A percentile compares a stretch with the other conserved stretches of the same genome.
Evolutionary conservation across 2,113 vertebrate genomes (phyloP).

Genomic region (Ellobius talpinus): DNA sequence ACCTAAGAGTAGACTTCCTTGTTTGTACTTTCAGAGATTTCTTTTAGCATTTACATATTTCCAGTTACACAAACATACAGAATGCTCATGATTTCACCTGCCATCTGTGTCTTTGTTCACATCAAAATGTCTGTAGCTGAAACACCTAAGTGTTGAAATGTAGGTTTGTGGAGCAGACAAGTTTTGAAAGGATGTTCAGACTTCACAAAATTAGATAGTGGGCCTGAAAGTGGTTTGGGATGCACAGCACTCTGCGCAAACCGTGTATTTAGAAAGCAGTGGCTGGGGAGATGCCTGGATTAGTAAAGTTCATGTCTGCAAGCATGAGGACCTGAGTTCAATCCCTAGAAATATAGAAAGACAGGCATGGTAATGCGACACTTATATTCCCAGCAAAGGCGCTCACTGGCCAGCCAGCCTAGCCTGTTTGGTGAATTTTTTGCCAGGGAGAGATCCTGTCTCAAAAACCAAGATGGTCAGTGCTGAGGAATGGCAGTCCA

Average conservation of each 20-base stretch:
- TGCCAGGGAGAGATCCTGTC: not conserved
- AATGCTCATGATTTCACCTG: not conserved
- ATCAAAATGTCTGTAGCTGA: not conserved
- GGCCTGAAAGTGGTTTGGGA: not conserved
- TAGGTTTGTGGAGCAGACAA: slow-evolving; percentile 1
- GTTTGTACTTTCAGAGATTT: not conserved
- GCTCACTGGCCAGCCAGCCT: not conserved
- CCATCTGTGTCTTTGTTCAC: not conserved
- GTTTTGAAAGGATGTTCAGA: not conserved
- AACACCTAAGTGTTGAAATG: not conserved
- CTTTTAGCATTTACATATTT: not conserved
- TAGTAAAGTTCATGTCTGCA: not conserved
- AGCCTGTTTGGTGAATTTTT: not conserved
- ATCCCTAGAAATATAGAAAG: too few relatives aligned
- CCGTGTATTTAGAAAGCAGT: not conserved
- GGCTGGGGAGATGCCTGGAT: not conserved
- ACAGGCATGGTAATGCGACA: not conserved
- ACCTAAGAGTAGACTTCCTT: not conserved
- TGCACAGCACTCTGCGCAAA: not conserved
- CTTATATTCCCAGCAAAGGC: not conserved
- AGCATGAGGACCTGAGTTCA: not conserved
- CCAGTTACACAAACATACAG: not conserved
- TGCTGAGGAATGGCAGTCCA: not conserved
- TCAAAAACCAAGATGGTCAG: not conserved
- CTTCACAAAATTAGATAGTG: slow-evolving; percentile 14